These are phyloP conservation scores for Hypotaenidia okinawae DNA, from an alignment of 2,797 vertebrate species.

Conservation along the genomic window DNA sequence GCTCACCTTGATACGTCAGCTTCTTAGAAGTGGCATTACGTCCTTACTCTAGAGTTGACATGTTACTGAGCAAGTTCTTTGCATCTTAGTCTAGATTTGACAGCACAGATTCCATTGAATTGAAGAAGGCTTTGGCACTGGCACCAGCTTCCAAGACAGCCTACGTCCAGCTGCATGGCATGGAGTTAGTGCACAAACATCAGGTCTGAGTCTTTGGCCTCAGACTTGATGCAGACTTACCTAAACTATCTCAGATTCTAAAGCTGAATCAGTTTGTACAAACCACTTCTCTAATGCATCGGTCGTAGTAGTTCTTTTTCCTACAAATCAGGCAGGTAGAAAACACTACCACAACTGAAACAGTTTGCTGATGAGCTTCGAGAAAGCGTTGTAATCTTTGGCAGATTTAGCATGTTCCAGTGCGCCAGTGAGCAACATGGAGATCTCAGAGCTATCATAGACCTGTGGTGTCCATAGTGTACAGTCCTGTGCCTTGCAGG, in stretches of 20 bases:
- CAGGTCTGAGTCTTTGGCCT: not conserved
- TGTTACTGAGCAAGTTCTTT: not conserved
- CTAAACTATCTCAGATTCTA: not conserved
- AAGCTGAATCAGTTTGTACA: not conserved
- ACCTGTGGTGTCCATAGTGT: not conserved
- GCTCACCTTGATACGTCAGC: not conserved
- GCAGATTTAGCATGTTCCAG: not conserved
- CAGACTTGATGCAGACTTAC: not conserved
- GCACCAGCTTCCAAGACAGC: not conserved
- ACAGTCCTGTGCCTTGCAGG: not conserved
- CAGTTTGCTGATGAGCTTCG: not conserved
- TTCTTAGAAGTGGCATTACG: not conserved
- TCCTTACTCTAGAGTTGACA: not conserved
- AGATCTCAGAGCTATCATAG: not conserved
- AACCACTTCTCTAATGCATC: not conserved
- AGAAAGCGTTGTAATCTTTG: not conserved
- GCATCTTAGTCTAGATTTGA: not conserved
- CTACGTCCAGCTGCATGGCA: rapidly evolving
- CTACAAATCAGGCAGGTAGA: not conserved
- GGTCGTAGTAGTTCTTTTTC: not conserved
- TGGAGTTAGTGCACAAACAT: not conserved
- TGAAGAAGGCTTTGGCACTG: not conserved
- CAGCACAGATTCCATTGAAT: not conserved
- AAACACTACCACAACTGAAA: not conserved
- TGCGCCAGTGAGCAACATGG: not conserved